Conservation (phyloP, 1,140 invertebrate species). For the Drosophila cardini region DNA sequence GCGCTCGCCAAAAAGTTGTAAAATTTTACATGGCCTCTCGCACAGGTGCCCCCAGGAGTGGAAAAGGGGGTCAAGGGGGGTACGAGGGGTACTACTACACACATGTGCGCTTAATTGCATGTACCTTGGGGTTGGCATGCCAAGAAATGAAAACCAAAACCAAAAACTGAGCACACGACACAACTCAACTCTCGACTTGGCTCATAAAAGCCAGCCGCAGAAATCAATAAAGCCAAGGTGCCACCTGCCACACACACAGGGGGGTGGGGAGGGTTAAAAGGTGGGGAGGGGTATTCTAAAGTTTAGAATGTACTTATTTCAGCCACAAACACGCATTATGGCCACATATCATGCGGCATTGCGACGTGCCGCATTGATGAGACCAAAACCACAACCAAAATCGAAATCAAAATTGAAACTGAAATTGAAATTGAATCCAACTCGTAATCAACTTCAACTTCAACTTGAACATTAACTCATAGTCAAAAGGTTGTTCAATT, state of each 20-base stretch:
- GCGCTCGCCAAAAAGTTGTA: constrained; percentile 66
- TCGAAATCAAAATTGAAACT: constrained; percentile 8
- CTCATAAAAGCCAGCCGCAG: constrained; percentile 82
- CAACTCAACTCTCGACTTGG: constrained; percentile 35
- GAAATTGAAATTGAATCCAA: constrained; percentile 6
- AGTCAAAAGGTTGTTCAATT: constrained; percentile 54
- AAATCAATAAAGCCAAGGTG: constrained; percentile 84
- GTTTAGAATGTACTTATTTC: constrained; percentile 72
- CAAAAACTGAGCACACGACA: constrained; percentile 38
- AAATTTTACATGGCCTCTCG: constrained; percentile 74
- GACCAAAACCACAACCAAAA: constrained; percentile 30
- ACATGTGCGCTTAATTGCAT: constrained; percentile 84
- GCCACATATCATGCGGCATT: constrained; percentile 67
- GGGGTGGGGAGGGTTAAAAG: no score
- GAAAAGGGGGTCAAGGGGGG: background rate
- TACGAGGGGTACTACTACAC: constrained; percentile 28
- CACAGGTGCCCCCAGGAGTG: constrained; percentile 61
- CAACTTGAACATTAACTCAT: background rate
- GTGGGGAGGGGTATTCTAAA: constrained; percentile 38
- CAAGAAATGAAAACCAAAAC: constrained; percentile 60
- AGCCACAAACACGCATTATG: constrained; percentile 72
- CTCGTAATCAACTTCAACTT: background rate
- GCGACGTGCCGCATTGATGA: constrained; percentile 59
- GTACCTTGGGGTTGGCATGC: constrained; percentile 68
- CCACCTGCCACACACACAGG: constrained; percentile 45